Evolutionary conservation across 2,888 invertebrate genomes (phyloP), one percentile per base, ranked within the genome.

Genomic region (Drepanosiphum platanoidis): DNA sequence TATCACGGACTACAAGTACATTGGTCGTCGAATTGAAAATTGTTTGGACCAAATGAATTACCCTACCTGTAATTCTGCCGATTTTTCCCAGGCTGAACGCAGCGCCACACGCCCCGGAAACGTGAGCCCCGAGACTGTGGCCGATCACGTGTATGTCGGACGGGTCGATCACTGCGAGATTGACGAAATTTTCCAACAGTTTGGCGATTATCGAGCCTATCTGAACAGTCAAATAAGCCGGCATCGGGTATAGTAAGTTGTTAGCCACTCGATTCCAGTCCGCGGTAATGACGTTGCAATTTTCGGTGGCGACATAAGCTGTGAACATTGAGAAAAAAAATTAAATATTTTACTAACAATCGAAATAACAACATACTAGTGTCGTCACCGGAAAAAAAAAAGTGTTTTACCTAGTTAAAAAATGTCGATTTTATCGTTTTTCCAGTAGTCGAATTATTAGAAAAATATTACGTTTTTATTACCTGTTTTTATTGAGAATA

Each of bases 231-330:
- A 86, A 79, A 46, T 84, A 86, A 7, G 87, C 87, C 15, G 87
- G 86, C 22, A 87, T 78, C 5, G 88, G 88, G 87, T 89, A 89
- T n/a, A 87, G 86, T 30, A 87, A 86, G 32, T 87, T 87, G 7
- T 87, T 86, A 1, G 89, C 88, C n/a, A 88, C 86, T 2, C 87
- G 86, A 15, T 88, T 89, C 92, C 92, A 92, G 88, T 92, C 91
- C 1, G 92, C 90, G 15, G 90, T 89, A 39, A 92, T 89, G 4
- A 92, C 89, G 87, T 92, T 92, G 86, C 89, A 90, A 86, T 91
- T 89, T 1, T 88, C 90, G n/a, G 87, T 88, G 13, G 87, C 88
- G 32, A 92, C 88, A 86, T 91, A 92, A 86, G 90, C 91, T 61
- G 88, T 32, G 58, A 79, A 39, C 8, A 68, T 36, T 22, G 30